A percentile compares a stretch with the other conserved stretches of the same genome.
phyloP scores from a whole-genome alignment of 1,140 invertebrate species.

The Solen grandis region DNA sequence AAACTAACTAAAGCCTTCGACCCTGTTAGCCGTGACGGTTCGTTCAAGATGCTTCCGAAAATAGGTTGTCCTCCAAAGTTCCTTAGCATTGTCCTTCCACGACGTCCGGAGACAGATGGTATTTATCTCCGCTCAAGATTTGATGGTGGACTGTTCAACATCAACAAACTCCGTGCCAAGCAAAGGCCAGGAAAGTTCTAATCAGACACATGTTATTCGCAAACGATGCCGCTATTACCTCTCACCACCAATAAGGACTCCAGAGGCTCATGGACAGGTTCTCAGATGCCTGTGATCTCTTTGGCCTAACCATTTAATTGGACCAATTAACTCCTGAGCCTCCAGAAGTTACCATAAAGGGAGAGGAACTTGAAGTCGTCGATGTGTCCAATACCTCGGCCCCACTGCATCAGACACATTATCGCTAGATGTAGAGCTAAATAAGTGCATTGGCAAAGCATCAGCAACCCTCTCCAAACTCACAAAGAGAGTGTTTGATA shows the following conservation, averaged over 20 bases:
- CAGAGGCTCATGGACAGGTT: constrained; percentile 12
- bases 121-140: constrained; percentile 17
- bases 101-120: constrained; percentile 24
- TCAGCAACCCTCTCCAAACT: constrained; percentile 3
- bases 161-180: constrained; percentile 22
- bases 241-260: constrained; percentile 33
- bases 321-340: background rate
- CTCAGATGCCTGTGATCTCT: background rate
- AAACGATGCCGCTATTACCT: constrained; percentile 51
- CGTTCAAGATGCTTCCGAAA: constrained; percentile 39
- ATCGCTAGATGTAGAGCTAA: constrained; percentile 18
- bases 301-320: background rate
- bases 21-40: constrained; percentile 34
- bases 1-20: constrained; percentile 58
- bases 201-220: constrained; percentile 56
- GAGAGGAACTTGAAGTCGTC: background rate
- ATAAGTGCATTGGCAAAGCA: constrained; percentile 6
- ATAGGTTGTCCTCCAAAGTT: constrained; percentile 25
- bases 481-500: constrained; percentile 20
- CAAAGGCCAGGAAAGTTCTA: too few relatives aligned
- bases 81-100: constrained; percentile 21
- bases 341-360: background rate
- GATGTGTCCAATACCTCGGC: too few relatives aligned
- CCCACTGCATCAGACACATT: background rate
- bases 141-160: constrained; percentile 53